Base-by-base conservation (phyloP, 2,113 vertebrate genomes). In the Menidia beryllina region DNA sequence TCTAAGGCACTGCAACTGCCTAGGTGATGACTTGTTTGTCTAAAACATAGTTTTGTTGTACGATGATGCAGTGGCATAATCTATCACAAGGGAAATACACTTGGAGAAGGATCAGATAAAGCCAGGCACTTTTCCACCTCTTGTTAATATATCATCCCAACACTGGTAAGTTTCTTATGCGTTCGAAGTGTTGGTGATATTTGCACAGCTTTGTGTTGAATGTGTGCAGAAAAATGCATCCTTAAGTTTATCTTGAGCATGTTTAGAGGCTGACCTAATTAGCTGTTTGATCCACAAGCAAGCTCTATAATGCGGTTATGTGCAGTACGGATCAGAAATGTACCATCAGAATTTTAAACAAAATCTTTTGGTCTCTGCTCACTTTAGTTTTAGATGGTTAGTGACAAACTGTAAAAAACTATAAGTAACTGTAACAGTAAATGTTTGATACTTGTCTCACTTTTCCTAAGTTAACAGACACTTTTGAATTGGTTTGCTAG, bases 221-320 rank as follows among this genome's bases (percentile, higher is more conserved):
- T 39, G 39, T 27, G 59, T 67, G 55, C 59, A 55, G 30, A 67
- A 69, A 17, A 25, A 8, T 13, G 14, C 45, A 38, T 72, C 71
- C 65, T 79, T 72, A 67, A 70, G 62, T 77, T 86, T 70, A 63
- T 67, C n/a, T 50, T 71, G 43, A 69, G 55, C 39, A 6, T 68
- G 63, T 85, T 88, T 81, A 73, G 73, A 57, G 61, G 69, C 66
- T 23, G 30, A 71, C 69, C 75, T 86, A 86, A 89, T 85, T 85
- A 86, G 71, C 38, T 72, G n/a, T 68, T 72, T 81, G 72, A 77
- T 81, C 79, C 76, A 81, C 71, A 78, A 71, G 61, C 74, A 52
- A 67, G 59, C 57, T 71, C 77, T 85, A 73, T 81, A 82, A 86
- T 80, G 79, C 81, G 75, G 38, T 78, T 84, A 88, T 77, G 61